phyloP scores from a whole-genome alignment of 2,113 vertebrate species.

The Sinosuthora webbiana region DNA sequence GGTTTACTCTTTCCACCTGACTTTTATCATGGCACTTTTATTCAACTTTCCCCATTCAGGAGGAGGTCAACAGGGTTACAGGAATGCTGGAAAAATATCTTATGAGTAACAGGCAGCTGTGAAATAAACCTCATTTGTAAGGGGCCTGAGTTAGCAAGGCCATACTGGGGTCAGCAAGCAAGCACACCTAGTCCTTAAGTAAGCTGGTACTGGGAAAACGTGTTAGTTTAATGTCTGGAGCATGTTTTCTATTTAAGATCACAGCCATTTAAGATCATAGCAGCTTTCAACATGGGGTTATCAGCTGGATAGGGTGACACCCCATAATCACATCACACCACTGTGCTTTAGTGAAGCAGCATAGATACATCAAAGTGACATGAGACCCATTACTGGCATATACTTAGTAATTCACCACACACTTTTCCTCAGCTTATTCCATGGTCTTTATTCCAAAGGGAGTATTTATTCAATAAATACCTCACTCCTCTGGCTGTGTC shows the following conservation, averaged over 20 bases:
- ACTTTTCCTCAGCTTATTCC: not conserved
- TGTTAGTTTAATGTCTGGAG: not conserved
- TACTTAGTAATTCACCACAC: not conserved
- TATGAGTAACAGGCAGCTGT: not conserved
- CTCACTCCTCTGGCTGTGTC: not conserved
- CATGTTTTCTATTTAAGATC: not conserved
- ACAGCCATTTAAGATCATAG: not conserved
- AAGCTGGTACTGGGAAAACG: not conserved
- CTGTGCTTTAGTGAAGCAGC: not conserved
- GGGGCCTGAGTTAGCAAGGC: not conserved
- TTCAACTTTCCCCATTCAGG: not conserved
- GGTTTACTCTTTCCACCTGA: not conserved
- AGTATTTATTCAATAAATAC: not conserved
- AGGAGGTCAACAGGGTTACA: not conserved
- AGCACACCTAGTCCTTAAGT: not conserved
- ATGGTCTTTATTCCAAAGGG: not conserved
- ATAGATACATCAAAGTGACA: rapidly evolving
- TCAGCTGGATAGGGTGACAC: not conserved
- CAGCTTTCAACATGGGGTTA: not conserved
- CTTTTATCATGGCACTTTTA: not conserved
- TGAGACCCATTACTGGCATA: rapidly evolving
- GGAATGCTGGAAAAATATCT: not conserved
- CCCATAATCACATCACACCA: not conserved
- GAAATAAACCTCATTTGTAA: not conserved
- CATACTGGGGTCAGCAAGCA: not conserved